Percentiles rank a stretch among this genome's conserved stretches.
phyloP scores from a whole-genome alignment of 1,140 invertebrate species.

The Oryctes rhinoceros region DNA sequence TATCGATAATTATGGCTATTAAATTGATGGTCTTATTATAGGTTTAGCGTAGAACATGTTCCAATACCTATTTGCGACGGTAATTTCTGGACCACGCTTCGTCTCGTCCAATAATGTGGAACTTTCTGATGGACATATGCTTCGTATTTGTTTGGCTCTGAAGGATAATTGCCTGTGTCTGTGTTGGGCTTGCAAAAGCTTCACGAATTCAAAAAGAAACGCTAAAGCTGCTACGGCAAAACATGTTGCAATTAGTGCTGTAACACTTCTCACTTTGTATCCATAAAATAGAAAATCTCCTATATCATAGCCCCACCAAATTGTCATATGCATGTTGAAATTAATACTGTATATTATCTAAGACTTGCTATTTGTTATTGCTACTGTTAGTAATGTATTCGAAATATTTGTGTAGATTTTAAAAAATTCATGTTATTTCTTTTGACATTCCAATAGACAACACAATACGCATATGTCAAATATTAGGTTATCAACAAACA shows the following conservation, averaged over 20 bases:
- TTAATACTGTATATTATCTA: not conserved
- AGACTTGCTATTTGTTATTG: not conserved
- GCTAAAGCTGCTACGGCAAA: conserved; percentile 52
- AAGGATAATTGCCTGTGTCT: conserved; percentile 56
- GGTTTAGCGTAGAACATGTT: not conserved
- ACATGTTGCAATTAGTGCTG: conserved; percentile 54
- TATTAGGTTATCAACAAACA: conserved; percentile 9
- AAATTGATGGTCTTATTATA: too few relatives aligned
- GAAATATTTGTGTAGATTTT: conserved; percentile 13
- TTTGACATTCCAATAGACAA: not conserved
- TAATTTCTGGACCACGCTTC: not conserved
- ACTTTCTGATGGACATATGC: conserved; percentile 55
- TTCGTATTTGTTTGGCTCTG: conserved; percentile 55
- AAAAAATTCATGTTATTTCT: conserved; percentile 28
- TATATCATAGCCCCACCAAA: conserved; percentile 57
- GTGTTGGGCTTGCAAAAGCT: conserved; percentile 58
- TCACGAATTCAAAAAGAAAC: conserved; percentile 58
- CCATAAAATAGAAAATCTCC: conserved; percentile 57
- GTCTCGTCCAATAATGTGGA: conserved; percentile 47
- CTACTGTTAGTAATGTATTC: not conserved
- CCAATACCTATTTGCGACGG: not conserved
- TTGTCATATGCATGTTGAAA: conserved; percentile 48
- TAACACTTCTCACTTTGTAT: conserved; percentile 50
- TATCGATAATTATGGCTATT: too few relatives aligned
- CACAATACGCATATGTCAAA: not conserved